Percentiles rank a stretch among this genome's conserved stretches.
Conservation (phyloP, 2,113 vertebrate species). For the Propithecus coquereli region DNA sequence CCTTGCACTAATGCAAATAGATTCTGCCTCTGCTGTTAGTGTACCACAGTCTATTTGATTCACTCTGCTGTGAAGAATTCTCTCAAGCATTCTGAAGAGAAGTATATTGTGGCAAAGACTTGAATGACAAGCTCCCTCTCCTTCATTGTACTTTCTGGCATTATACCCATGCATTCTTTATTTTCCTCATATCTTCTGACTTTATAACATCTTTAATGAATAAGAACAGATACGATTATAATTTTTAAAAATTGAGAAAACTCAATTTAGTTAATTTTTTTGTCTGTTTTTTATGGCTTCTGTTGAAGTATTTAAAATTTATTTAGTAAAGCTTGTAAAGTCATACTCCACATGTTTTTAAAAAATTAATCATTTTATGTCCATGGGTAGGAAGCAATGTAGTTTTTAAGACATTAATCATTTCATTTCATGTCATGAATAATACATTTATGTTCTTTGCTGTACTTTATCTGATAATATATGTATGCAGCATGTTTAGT, state of each 20-base stretch:
- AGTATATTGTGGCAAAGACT: not conserved
- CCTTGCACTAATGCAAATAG: not conserved
- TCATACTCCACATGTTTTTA: slow-evolving; percentile 49
- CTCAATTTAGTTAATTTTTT: not conserved
- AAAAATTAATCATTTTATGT: slow-evolving; percentile 69
- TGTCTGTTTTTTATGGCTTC: slow-evolving; percentile 2
- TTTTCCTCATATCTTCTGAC: not conserved
- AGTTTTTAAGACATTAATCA: slow-evolving; percentile 68
- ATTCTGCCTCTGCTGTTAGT: not conserved
- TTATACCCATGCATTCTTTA: not conserved
- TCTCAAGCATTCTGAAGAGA: not conserved
- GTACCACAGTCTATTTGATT: not conserved
- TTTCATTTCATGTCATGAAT: slow-evolving; percentile 68
- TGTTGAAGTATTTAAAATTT: slow-evolving; percentile 59
- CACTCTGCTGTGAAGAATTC: not conserved
- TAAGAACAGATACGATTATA: not conserved
- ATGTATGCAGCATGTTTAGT: slow-evolving; percentile 39
- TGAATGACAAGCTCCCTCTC: not conserved
- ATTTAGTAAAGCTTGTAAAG: slow-evolving; percentile 64
- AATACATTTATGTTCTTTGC: slow-evolving; percentile 72
- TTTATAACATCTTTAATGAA: slow-evolving; percentile 21
- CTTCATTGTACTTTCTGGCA: not conserved
- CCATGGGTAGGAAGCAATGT: slow-evolving; percentile 35
- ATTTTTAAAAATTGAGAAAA: slow-evolving; percentile 17
- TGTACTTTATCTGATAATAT: slow-evolving; percentile 58